A percentile compares a stretch with the other conserved stretches of the same genome.
phyloP scores from a whole-genome alignment of 2,888 invertebrate species.

The Macroteleia sp. region DNA sequence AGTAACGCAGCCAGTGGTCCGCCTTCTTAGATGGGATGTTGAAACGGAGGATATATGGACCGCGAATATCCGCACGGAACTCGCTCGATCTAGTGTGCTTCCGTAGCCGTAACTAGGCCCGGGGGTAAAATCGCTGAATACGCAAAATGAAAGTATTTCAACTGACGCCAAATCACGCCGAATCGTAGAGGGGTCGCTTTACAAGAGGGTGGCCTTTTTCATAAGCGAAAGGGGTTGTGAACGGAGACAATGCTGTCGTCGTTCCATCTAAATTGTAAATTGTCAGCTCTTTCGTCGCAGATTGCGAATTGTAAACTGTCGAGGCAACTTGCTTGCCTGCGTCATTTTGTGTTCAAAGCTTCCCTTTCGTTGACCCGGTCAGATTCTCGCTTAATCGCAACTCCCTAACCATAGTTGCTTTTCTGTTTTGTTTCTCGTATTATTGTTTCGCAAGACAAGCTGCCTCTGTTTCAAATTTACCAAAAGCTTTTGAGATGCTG shows the following conservation, averaged over 20 bases:
- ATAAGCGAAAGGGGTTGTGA: constrained; percentile 72
- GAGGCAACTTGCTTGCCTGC: neutral
- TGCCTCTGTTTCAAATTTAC: too few species aligned
- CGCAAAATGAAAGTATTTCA: constrained; percentile 77
- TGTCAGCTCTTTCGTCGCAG: constrained; percentile 69
- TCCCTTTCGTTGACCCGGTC: neutral
- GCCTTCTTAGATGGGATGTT: constrained; percentile 34
- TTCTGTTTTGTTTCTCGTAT: too few species aligned
- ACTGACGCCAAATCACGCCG: constrained; percentile 70
- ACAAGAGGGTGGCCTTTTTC: constrained; percentile 68
- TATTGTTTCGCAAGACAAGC: too few species aligned
- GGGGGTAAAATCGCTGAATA: constrained; percentile 74
- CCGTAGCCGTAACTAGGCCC: constrained; percentile 65
- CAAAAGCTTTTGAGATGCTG: too few species aligned
- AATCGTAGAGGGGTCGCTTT: constrained; percentile 16
- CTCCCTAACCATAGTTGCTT: too few species aligned
- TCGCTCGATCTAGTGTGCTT: constrained; percentile 41
- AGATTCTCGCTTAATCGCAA: too few species aligned
- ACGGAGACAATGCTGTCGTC: constrained; percentile 71
- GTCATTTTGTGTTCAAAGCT: neutral
- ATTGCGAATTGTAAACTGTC: constrained; percentile 71
- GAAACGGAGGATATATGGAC: constrained; percentile 27
- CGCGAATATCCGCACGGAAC: constrained; percentile 46
- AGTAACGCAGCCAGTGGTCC: neutral
- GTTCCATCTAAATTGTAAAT: constrained; percentile 80